A percentile compares a stretch with the other conserved stretches of the same genome.
Evolutionary conservation across 2,888 invertebrate genomes (phyloP).

Genomic region (Metalampra italica): DNA sequence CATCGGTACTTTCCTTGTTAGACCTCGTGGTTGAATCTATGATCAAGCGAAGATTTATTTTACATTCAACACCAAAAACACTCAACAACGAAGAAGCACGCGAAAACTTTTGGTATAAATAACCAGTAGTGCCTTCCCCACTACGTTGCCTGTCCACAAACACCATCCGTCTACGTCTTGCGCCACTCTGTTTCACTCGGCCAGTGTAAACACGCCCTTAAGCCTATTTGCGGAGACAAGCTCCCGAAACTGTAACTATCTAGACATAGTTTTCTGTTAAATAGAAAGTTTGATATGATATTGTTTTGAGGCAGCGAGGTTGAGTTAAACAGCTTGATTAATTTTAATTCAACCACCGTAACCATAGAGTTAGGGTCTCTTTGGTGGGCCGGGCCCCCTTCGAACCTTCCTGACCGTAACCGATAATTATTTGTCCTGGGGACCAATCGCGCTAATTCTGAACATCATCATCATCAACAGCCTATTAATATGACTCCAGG

Average conservation of each 20-base stretch:
- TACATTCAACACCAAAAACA: neutral
- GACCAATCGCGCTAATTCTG: no score
- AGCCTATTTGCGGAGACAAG: slow-evolving; percentile 13
- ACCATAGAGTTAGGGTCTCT: no score
- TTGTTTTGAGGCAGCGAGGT: neutral
- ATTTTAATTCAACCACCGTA: no score
- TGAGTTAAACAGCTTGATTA: neutral
- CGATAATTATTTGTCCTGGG: no score
- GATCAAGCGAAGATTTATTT: no score
- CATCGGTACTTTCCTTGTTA: no score
- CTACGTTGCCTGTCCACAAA: slow-evolving; percentile 27
- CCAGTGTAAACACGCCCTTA: slow-evolving; percentile 21
- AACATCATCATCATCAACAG: no score
- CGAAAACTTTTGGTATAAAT: slow-evolving; percentile 19
- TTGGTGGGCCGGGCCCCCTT: no score
- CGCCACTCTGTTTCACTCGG: slow-evolving; percentile 25
- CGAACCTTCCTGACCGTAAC: no score
- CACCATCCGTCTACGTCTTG: slow-evolving; percentile 38
- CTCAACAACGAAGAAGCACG: neutral
- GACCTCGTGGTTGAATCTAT: no score
- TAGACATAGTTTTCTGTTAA: neutral
- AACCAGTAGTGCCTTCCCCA: slow-evolving; percentile 16
- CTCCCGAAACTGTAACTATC: slow-evolving; percentile 4
- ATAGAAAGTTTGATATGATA: neutral
- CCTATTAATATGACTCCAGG: no score